A percentile compares a stretch with the other conserved stretches of the same genome.
Evolutionary conservation across 2,113 vertebrate genomes (phyloP).

Genomic region (Pseudopipra pipra): DNA sequence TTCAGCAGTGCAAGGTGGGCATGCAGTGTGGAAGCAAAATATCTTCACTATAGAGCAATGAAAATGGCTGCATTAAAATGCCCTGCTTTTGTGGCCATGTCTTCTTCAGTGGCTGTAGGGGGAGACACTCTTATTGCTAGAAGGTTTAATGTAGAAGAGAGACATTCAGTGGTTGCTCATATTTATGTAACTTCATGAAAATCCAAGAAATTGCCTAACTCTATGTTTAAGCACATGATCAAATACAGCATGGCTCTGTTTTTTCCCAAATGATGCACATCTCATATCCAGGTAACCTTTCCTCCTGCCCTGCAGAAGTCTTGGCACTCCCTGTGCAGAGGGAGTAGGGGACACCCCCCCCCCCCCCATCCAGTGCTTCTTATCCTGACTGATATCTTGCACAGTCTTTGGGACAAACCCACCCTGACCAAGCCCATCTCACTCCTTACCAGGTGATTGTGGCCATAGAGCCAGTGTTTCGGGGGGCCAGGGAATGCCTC

Average conservation of each 20-base stretch:
- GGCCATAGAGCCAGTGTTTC: constrained; percentile 74
- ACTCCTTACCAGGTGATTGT: constrained; percentile 72
- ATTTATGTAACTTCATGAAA: background rate
- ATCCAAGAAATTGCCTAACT: background rate
- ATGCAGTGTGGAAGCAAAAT: background rate
- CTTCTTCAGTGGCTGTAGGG: background rate
- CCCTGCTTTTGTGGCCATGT: background rate
- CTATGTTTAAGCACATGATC: background rate
- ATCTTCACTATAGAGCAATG: background rate
- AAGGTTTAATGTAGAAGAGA: background rate
- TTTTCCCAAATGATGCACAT: background rate
- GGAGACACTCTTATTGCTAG: background rate
- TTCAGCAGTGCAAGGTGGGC: background rate
- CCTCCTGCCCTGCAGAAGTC: background rate
- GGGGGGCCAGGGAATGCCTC: constrained; percentile 76
- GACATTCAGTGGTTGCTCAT: background rate
- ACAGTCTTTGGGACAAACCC: background rate
- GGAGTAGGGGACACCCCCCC: accelerated
- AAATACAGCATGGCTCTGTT: background rate
- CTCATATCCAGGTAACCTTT: background rate
- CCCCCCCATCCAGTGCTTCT: background rate
- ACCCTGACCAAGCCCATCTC: background rate
- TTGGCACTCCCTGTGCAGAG: background rate
- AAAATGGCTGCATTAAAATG: background rate
- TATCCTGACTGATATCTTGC: background rate